Evolutionary conservation across 1,140 invertebrate species (phyloP), one percentile per base, ranked within the genome.

Genomic region (Micrasema minimum): DNA sequence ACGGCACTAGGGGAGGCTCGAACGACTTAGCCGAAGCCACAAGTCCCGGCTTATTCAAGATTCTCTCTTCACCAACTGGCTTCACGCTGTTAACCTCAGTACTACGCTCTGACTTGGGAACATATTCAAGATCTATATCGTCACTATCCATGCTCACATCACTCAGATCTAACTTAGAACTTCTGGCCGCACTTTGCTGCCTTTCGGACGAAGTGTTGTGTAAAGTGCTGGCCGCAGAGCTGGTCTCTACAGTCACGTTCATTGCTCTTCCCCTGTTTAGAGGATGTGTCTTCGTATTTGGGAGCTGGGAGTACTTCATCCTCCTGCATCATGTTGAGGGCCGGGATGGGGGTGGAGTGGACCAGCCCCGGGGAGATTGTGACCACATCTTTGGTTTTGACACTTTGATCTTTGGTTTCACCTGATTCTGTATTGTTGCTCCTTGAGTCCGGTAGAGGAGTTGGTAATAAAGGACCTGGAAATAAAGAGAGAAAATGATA

Each of bases 111-210:
- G 38, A 45, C 45, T 55, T 69, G 18, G 55, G 35, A 12, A 50
- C 59, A 68, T 72, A 71, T n/a, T 73, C 68, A 31, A 72, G 55
- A 76, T 86, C 82, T 66, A 85, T 84, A 38, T 88, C 87, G 7
- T 90, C 88, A 46, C 89, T 87, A 65, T 88, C 86, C 87, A 91
- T 90, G 69, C 86, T 89, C 20, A 90, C 88, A 78, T 91, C 88
- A 75, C 89, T 90, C 11, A 91, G 80, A 78, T 90, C 88, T 66
- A 85, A 84, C 55, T 79, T 70, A 70, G 75, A 37, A 76, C 76
- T 69, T 72, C 75, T 22, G 57, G 38, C 46, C 43, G 14, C 22
- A 20, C n/a, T 62, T 64, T 62, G 35, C 26, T 12, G 6, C 38
- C 41, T 67, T 6, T 67, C 37, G n/a, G 64, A 18, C 10, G 37